Percentiles rank a stretch among this genome's conserved stretches.
Conservation (phyloP, 53 echinoderm and acorn worm species). For the Paracentrotus lividus region DNA sequence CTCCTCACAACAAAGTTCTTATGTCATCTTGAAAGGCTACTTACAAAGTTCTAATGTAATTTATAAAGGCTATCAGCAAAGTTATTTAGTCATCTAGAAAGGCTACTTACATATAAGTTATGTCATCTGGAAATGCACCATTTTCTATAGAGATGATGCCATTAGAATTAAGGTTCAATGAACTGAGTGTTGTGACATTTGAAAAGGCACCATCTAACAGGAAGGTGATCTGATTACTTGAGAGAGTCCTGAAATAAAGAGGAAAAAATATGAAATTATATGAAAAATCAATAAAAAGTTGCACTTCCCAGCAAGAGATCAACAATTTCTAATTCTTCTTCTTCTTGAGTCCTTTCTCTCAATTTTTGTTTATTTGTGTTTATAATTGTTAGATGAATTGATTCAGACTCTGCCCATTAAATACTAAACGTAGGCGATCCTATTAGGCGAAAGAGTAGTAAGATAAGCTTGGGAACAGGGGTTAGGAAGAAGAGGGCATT, state of each 20-base stretch:
- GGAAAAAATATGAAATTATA: neutral
- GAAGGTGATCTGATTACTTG: constrained; percentile 79
- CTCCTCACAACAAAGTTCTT: neutral
- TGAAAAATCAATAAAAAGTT: neutral
- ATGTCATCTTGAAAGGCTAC: neutral
- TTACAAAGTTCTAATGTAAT: too few relatives aligned
- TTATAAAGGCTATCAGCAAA: too few relatives aligned
- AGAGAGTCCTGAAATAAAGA: constrained; percentile 63
- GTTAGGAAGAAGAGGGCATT: too few relatives aligned
- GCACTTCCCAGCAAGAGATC: neutral
- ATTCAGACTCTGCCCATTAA: too few relatives aligned
- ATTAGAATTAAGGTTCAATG: constrained; percentile 70
- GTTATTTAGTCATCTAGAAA: neutral
- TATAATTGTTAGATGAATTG: too few relatives aligned
- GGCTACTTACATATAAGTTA: constrained; percentile 89
- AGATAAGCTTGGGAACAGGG: too few relatives aligned
- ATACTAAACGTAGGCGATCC: too few relatives aligned
- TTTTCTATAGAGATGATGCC: constrained; percentile 85
- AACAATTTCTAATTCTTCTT: neutral
- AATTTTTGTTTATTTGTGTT: too few relatives aligned
- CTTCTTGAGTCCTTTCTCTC: too few relatives aligned
- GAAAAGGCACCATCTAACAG: constrained; percentile 82
- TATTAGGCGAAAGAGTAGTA: too few relatives aligned
- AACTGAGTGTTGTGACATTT: constrained; percentile 79
- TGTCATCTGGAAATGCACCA: constrained; percentile 82